These are phyloP conservation scores for Tethya wilhelma DNA, from an alignment of 37 sponge, comb jelly and placozoan genomes.

Conservation along the genomic window DNA sequence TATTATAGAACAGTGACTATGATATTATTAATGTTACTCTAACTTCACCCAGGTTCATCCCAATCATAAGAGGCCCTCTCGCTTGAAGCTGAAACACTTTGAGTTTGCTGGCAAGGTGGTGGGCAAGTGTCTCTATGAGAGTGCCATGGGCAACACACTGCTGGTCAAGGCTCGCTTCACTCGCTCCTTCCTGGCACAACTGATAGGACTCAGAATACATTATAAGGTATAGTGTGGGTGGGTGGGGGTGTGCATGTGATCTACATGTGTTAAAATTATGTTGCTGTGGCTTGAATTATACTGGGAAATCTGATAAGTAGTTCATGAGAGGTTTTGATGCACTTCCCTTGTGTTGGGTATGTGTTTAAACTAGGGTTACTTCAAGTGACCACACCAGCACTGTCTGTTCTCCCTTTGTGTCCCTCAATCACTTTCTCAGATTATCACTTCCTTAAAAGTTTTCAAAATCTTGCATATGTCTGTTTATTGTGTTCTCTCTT, in stretches of 20 bases:
- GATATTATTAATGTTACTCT: not conserved
- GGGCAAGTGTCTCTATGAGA: constrained; percentile 93
- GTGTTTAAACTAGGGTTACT: not conserved
- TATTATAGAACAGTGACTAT: not conserved
- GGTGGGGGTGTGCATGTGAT: not conserved
- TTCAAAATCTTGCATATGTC: too few species aligned
- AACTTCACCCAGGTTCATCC: constrained; percentile 12
- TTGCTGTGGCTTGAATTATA: not conserved
- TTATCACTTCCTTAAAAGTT: not conserved
- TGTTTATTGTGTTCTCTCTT: too few species aligned
- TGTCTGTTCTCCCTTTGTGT: not conserved
- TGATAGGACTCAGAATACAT: constrained; percentile 86
- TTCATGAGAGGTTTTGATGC: not conserved
- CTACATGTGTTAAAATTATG: not conserved
- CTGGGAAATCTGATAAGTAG: too few species aligned
- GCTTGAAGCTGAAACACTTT: constrained; percentile 58
- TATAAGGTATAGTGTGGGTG: constrained; percentile 54
- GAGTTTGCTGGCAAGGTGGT: constrained; percentile 87
- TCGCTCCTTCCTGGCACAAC: constrained; percentile 92
- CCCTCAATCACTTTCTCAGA: not conserved
- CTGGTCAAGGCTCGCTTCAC: constrained; percentile 87
- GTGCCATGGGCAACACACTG: constrained; percentile 72
- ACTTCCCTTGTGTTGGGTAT: not conserved
- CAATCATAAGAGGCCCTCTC: constrained; percentile 22
- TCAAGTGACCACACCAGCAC: not conserved